Evolutionary conservation across 2,888 invertebrate genomes (phyloP), one percentile per base, ranked within the genome.

Genomic region (Drosophila subsilvestris): DNA sequence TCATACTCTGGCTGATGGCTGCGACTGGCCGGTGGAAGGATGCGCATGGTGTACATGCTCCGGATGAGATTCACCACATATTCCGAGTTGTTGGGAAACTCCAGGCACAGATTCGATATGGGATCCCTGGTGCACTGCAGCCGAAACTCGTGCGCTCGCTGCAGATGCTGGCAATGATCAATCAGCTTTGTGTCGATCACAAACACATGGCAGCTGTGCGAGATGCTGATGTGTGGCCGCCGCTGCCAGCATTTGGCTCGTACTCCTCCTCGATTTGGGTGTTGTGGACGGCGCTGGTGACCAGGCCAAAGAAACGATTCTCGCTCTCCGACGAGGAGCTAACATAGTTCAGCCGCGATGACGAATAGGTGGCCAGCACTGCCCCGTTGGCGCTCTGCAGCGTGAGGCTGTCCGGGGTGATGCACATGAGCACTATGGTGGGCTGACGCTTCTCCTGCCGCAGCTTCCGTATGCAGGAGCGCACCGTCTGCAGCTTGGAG

Each of bases 161-260:
- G 93, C 2, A 94, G 92, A 92, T 99, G 98, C 48, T 95, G 94
- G 29, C 94, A 94, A 90, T 99, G 98, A 67, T 96, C 95, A 4
- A 95, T 94, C 80, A 97, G 93, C 91, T 97, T 96, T 0, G 97
- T 95, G 90, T 98, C 98, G 9, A 98, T 96, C 68, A 97, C 97
- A 91, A 99, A 99, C 0, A 98, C 97, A 92, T 99, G 98, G 89
- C 98, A 98, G 58, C 98, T 97, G 89, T 97, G 97, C 0, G 97
- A 97, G 18, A 95, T 94, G 75, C 94, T 94, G 10, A 94, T 87
- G 68, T 89, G 37, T 32, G 85, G n/a, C 80, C 85, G 10, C 43
- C 72, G 22, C 29, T 59, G 1, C 72, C 71, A 1, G 55, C 72
- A 10, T 59, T 74, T 6, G 75, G 73, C 20, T 90, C 91, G 27